Base-by-base conservation (phyloP, 1,140 invertebrate genomes). In the Laupala kohalensis region DNA sequence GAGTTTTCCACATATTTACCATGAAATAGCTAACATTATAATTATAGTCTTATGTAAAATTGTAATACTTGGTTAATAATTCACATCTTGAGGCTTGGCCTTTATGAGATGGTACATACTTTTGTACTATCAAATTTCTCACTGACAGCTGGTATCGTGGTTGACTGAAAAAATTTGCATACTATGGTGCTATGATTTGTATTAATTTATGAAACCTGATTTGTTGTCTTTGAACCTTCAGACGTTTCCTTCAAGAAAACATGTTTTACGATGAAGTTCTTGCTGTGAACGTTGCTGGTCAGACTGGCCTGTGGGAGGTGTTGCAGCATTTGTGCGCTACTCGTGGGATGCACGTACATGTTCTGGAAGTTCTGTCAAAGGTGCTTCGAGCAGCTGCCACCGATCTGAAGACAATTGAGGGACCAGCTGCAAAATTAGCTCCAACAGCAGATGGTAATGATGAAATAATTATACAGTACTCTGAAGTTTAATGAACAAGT, bases 251-350 rank as follows among this genome's bases (percentile, higher is more conserved):
- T 72, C 81, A 84, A 62, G 86, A 86, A 73, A 89, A 89, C 80
- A 84, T 84, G 72, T 86, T 86, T 78, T 91, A 90, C 76, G 87
- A 90, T 78, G 88, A 91, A 79, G 81, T 85, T 29, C 78, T 87
- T 75, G 88, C 87, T 37, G 83, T 91, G 26, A 86, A 85, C 76
- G 83, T 91, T 25, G 83, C 84, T 75, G 83, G 84, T 76, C 83
- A 87, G 82, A 83, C 85, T n/a, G 83, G 84, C 71, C 81, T 87
- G 23, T 88, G 86, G 85, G 83, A 84, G 74, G 81, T 87, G 72
- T 77, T 87, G 26, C 81, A 85, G 74, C 83, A 86, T 66, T 79
- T 91, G 73, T 83, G 85, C 23, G 83, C 83, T 64, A 80, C 84
- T 64, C 81, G 86, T 74, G 84, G 86, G 69, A 78, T 89, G 23